These are phyloP conservation scores for Chrysotoxum bicinctum DNA, from an alignment of 2,888 invertebrate species.

Conservation along the genomic window DNA sequence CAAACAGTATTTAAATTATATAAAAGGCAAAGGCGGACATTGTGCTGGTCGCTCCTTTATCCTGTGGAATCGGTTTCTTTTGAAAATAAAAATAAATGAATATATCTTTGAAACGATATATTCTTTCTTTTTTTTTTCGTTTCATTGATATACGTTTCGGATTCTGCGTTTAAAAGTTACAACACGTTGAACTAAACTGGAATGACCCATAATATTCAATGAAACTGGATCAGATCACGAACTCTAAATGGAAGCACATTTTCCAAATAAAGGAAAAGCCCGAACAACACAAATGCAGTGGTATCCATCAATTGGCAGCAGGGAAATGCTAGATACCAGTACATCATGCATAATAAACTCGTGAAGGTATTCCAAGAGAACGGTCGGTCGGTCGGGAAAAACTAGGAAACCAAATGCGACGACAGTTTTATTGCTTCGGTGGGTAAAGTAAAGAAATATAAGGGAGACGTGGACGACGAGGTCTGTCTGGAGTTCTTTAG, in stretches of 20 bases:
- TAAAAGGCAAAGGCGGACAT: constrained; percentile 34
- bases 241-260: constrained; percentile 27
- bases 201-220: constrained; percentile 51
- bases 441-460: neutral
- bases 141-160: neutral
- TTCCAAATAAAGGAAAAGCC: neutral
- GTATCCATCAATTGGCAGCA: constrained; percentile 30
- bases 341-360: neutral
- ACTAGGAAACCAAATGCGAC: constrained; percentile 47
- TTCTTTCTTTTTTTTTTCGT: neutral
- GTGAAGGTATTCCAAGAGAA: neutral
- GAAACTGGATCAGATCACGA: constrained; percentile 53
- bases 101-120: neutral
- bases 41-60: constrained; percentile 19
- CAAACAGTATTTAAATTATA: too few relatives aligned
- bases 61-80: constrained; percentile 32
- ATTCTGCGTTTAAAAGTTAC: constrained; percentile 41
- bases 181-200: constrained; percentile 3
- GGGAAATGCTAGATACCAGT: constrained; percentile 7
- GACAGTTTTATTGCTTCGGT: constrained; percentile 64
- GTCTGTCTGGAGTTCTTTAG: constrained; percentile 38
- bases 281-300: constrained; percentile 6
- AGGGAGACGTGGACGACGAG: neutral
- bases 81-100: neutral
- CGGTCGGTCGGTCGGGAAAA: constrained; percentile 6